Conservation (phyloP, 2,797 vertebrate genomes). For the Coracias cyanogaster region DNA sequence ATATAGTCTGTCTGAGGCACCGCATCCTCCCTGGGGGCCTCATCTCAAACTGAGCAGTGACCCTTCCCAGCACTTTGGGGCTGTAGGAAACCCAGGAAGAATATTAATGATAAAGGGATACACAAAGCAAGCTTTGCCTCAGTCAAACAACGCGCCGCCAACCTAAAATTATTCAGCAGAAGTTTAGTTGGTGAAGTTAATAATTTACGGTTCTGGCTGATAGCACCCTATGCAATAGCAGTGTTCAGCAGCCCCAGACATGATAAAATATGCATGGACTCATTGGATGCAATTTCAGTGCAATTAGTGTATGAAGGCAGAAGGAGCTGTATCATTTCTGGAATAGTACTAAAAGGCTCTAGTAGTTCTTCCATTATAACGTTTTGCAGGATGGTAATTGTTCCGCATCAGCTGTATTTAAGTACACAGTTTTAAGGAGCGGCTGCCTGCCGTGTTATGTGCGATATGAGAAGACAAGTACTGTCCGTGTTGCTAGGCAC, state of each 20-base stretch:
- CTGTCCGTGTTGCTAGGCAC: neutral
- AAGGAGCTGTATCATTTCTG: conserved; percentile 17
- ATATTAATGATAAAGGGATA: conserved; percentile 59
- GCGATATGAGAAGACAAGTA: neutral
- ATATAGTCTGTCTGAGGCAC: conserved; percentile 56
- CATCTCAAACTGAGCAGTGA: conserved; percentile 51
- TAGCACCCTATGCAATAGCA: conserved; percentile 36
- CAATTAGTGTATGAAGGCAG: conserved; percentile 60
- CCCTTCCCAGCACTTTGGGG: conserved; percentile 33
- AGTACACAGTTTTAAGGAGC: neutral
- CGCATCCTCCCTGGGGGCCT: conserved; percentile 54
- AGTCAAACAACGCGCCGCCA: neutral
- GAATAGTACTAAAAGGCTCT: neutral
- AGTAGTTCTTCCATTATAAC: neutral
- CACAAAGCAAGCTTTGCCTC: conserved; percentile 31
- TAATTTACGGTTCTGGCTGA: conserved; percentile 67
- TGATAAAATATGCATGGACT: conserved; percentile 71
- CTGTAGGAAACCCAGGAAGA: conserved; percentile 43
- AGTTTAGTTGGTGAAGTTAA: conserved; percentile 62
- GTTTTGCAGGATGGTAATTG: conserved; percentile 3
- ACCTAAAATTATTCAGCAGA: conserved; percentile 57
- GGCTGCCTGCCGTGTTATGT: neutral
- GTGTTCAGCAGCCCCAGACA: conserved; percentile 32
- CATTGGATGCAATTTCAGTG: conserved; percentile 70
- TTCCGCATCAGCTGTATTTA: conserved; percentile 40